Evolutionary conservation across 2,113 vertebrate species (phyloP), one percentile per base, ranked within the genome.

Genomic region (Chinchilla lanigera): DNA sequence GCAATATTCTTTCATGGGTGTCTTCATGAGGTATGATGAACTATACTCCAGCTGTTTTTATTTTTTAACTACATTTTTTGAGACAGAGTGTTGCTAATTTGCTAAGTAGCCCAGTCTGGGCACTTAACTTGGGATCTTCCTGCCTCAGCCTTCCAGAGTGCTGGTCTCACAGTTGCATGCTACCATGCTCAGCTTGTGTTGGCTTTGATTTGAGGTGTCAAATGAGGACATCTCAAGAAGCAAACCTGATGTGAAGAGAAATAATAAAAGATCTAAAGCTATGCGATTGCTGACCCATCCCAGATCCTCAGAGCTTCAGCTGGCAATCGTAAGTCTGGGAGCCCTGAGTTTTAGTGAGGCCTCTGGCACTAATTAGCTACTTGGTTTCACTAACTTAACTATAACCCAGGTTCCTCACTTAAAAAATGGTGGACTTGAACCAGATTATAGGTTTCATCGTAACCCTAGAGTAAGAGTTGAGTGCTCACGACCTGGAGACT

Each of bases 101-200:
- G 73, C 73, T 47, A 16, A 77, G 41, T 47, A 7, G 41, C 5
- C 26, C 24, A 28, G 73, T 22, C 41, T 75, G 38, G 41, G 41
- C 35, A 44, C 24, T 28, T 28, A 41, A 24, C 9, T 12, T 73
- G 69, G 22, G 26, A 47, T 28, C 41, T 38, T 26, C 71, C 73
- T 47, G 41, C 41, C 73, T 77, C 26, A 47, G 73, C 73, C 24
- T 47, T 7, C 41, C 24, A 19, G 13, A 44, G 12, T 28, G 12
- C 41, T 28, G 41, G 73, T 28, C 41, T 77, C 41, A 47, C 26
- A 30, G 41, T 12, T 26, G 41, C 14, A 2, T 77, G 71, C 24
- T 24, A 17, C 4, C n/a, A 2, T 4, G 5, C 4, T 22, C 47
- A 22, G 4, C 4, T 1, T 1, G 3, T 35, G 14, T 33, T 13